Evolutionary conservation across 2,113 vertebrate species (phyloP).

Genomic region (Xenopus laevis): DNA sequence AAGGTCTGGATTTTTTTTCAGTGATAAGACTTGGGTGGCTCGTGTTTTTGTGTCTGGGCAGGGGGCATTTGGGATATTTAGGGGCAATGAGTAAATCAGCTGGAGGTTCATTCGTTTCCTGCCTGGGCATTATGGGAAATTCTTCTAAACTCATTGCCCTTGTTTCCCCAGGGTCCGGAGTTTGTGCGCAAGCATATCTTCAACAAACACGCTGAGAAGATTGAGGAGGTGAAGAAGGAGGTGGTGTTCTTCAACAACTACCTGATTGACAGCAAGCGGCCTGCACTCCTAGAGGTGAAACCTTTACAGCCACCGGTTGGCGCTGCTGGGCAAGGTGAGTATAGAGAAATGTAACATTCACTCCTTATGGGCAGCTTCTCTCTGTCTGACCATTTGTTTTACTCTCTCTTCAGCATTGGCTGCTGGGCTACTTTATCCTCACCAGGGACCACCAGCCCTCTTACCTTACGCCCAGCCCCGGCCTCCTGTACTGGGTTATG

Average conservation of each 20-base stretch:
- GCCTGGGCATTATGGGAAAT: background rate
- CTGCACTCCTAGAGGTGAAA: constrained; percentile 81
- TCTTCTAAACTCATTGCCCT: background rate
- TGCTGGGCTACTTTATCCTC: constrained; percentile 78
- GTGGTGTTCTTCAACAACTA: constrained; percentile 89
- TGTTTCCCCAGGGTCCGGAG: constrained; percentile 74
- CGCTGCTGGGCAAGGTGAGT: constrained; percentile 72
- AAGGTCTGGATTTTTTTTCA: constrained; percentile 64
- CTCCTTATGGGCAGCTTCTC: background rate
- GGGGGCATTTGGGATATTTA: background rate
- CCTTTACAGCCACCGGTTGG: constrained; percentile 71
- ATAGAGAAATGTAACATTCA: background rate
- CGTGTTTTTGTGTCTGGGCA: background rate
- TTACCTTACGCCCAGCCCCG: constrained; percentile 84
- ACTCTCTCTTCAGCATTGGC: constrained; percentile 53
- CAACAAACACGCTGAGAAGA: constrained; percentile 89
- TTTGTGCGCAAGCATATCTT: constrained; percentile 91
- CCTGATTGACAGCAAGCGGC: constrained; percentile 85
- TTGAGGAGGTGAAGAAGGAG: constrained; percentile 89
- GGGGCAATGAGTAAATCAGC: background rate
- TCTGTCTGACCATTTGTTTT: background rate
- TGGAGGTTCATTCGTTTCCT: no score
- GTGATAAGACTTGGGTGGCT: background rate
- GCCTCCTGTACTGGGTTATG: constrained; percentile 83
- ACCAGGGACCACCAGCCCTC: constrained; percentile 79